phyloP scores from a whole-genome alignment of 2,113 vertebrate species.

The Typhlomys cinereus region DNA sequence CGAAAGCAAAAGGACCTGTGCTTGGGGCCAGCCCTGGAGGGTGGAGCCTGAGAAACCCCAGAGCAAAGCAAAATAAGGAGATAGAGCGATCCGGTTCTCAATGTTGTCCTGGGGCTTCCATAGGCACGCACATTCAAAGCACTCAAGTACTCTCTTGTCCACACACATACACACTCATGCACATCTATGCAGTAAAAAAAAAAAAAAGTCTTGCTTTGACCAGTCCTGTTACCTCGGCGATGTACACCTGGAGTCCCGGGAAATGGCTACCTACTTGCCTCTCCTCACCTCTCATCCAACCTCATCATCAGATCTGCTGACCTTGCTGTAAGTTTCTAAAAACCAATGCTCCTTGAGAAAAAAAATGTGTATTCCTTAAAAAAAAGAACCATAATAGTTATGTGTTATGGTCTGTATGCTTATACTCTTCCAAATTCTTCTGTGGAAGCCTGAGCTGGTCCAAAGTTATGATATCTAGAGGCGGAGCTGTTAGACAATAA shows the following conservation, averaged over 20 bases:
- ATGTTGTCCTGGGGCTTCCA: too few relatives aligned
- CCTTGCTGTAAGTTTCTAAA: background rate
- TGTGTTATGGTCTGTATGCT: background rate
- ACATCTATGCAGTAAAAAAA: too few relatives aligned
- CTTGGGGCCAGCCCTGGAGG: too few relatives aligned
- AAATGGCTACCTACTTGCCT: too few relatives aligned
- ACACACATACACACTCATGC: too few relatives aligned
- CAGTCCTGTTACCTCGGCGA: background rate
- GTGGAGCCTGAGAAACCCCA: too few relatives aligned
- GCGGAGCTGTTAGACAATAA: background rate
- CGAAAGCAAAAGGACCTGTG: too few relatives aligned
- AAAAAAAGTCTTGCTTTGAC: background rate
- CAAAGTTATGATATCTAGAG: background rate
- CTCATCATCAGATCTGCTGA: background rate
- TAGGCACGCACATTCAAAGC: too few relatives aligned
- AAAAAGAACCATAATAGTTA: background rate
- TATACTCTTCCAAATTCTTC: background rate
- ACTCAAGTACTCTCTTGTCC: too few relatives aligned
- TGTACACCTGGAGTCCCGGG: too few relatives aligned
- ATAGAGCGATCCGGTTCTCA: too few relatives aligned
- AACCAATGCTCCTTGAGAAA: background rate
- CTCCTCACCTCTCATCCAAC: background rate
- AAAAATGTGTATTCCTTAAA: background rate
- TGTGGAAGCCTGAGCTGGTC: background rate
- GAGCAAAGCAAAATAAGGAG: too few relatives aligned